A percentile compares a stretch with the other conserved stretches of the same genome.
These are phyloP conservation scores for Octomys mimax DNA, from an alignment of 2,797 vertebrate species.

Conservation along the genomic window DNA sequence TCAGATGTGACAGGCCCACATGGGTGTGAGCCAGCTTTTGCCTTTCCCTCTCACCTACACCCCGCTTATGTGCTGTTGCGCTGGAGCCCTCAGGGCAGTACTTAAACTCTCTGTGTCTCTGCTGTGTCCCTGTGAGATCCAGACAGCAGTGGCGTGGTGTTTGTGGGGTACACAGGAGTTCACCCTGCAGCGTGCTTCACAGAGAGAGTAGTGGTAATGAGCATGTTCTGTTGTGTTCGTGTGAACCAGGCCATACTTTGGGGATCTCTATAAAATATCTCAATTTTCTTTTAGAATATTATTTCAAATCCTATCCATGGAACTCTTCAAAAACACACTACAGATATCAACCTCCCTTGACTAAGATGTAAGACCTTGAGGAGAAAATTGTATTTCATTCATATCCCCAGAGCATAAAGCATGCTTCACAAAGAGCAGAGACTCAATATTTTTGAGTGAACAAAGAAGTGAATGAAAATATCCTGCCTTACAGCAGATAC, in stretches of 20 bases:
- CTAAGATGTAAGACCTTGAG: conserved; percentile 16
- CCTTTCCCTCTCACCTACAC: neutral
- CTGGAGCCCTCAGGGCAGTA: neutral
- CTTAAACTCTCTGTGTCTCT: neutral
- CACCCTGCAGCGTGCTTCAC: neutral
- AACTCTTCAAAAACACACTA: conserved; percentile 40
- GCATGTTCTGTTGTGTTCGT: neutral
- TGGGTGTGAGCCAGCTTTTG: neutral
- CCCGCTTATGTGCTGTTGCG: neutral
- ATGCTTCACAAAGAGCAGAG: neutral
- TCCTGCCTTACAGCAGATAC: neutral
- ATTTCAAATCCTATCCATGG: neutral
- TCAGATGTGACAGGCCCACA: neutral
- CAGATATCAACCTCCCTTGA: neutral
- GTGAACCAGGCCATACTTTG: conserved; percentile 25
- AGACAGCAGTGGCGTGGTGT: neutral
- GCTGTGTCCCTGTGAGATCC: neutral
- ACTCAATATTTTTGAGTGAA: neutral
- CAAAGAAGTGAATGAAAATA: conserved; percentile 27
- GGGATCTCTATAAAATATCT: neutral
- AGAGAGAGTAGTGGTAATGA: neutral
- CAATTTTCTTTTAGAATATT: conserved; percentile 24
- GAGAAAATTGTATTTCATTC: neutral
- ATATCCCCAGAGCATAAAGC: neutral
- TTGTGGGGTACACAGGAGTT: neutral